Evolutionary conservation across 2,113 vertebrate species (phyloP).

Genomic region (Felis chaus): DNA sequence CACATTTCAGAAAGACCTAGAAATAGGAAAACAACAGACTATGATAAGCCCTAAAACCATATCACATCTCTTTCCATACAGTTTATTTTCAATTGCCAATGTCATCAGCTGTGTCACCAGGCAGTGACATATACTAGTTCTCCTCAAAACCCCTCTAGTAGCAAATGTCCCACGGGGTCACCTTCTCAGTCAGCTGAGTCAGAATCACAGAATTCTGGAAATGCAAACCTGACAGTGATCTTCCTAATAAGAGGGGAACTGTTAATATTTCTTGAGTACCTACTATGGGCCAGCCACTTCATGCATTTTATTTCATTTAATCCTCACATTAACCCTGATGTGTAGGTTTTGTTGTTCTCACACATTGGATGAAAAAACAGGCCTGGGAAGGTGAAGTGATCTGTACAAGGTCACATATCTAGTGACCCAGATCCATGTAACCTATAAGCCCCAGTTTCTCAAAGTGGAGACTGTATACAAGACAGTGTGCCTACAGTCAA

Average conservation of each 20-base stretch:
- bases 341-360: background rate
- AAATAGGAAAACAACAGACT: background rate
- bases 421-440: background rate
- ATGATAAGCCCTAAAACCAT: slow-evolving; percentile 8
- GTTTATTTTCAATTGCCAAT: background rate
- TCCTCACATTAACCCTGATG: background rate
- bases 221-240: slow-evolving; percentile 25
- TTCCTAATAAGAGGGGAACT: background rate
- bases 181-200: slow-evolving; percentile 34
- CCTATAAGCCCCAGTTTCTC: background rate
- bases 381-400: background rate
- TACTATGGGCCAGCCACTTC: background rate
- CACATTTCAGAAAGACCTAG: slow-evolving; percentile 49
- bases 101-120: slow-evolving; percentile 19
- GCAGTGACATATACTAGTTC: background rate
- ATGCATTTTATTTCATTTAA: background rate
- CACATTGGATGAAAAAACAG: background rate
- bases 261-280: background rate
- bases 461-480: background rate
- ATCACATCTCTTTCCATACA: background rate
- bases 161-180: slow-evolving; percentile 46
- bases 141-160: slow-evolving; percentile 38
- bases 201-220: slow-evolving; percentile 19
- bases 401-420: background rate
- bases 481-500: background rate